Evolutionary conservation across 1,140 invertebrate genomes (phyloP).

Genomic region (Ladona fulva): DNA sequence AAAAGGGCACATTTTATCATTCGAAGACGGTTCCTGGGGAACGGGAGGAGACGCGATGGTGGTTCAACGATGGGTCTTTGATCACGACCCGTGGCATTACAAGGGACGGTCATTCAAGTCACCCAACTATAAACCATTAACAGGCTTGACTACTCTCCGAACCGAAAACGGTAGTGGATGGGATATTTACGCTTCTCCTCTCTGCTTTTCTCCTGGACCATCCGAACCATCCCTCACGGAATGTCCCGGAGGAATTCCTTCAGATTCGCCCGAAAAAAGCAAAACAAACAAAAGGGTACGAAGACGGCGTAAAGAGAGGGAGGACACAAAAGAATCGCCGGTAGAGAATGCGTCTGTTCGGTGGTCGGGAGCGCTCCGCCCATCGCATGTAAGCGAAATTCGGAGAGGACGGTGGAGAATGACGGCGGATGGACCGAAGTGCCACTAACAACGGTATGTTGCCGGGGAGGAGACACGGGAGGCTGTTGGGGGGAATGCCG

Average conservation of each 20-base stretch:
- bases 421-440: background rate
- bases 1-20: background rate
- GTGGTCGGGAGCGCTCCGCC: too few species aligned
- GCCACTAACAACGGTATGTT: background rate
- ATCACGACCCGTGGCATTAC: background rate
- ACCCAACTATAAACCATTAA: background rate
- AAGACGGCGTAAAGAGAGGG: too few species aligned
- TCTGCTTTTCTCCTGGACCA: background rate
- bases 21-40: background rate
- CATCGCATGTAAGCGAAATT: too few species aligned
- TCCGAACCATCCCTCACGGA: background rate
- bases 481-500: too few species aligned
- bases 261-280: background rate
- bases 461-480: too few species aligned
- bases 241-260: background rate
- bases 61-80: background rate
- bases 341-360: too few species aligned
- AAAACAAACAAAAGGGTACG: too few species aligned
- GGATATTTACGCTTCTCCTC: background rate
- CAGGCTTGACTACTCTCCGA: background rate
- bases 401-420: too few species aligned
- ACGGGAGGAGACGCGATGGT: background rate
- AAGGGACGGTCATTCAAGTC: background rate
- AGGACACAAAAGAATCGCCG: too few species aligned
- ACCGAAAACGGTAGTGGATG: background rate